Conservation (phyloP, 2,113 vertebrate species). For the Dicaeum eximium region DNA sequence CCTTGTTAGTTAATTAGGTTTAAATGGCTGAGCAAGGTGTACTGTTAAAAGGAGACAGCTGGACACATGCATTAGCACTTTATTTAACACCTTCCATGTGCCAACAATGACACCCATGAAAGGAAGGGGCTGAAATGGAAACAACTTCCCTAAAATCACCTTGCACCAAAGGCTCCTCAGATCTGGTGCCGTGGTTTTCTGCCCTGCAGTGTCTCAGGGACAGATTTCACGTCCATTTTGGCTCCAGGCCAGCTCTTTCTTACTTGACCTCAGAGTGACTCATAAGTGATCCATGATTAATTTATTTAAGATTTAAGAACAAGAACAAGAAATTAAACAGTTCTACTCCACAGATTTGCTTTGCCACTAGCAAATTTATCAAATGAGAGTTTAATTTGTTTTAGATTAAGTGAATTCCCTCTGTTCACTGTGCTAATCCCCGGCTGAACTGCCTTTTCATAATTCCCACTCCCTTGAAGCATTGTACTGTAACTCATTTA, state of each 20-base stretch:
- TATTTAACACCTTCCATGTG: not conserved
- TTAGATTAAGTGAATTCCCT: conserved; percentile 50
- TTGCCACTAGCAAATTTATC: conserved; percentile 56
- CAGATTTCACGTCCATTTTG: conserved; percentile 11
- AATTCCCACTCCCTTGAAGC: conserved; percentile 19
- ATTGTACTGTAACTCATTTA: conserved; percentile 30
- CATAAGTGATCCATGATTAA: conserved; percentile 34
- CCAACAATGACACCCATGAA: not conserved
- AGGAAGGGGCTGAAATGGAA: not conserved
- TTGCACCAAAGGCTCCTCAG: not conserved
- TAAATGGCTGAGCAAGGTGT: not conserved
- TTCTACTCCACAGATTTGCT: conserved; percentile 35
- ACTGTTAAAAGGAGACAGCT: not conserved
- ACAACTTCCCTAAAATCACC: not conserved
- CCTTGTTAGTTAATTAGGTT: not conserved
- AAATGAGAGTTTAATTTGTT: conserved; percentile 46
- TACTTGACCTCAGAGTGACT: conserved; percentile 34
- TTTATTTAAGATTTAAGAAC: conserved; percentile 48
- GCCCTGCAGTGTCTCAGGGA: not conserved
- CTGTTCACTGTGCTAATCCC: conserved; percentile 10
- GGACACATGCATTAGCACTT: not conserved
- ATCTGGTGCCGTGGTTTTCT: not conserved
- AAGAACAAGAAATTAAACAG: conserved; percentile 44
- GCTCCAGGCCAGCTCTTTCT: conserved; percentile 17
- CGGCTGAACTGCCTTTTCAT: conserved; percentile 29